Conservation (phyloP, 1,140 invertebrate genomes). For the Contarinia nasturtii region DNA sequence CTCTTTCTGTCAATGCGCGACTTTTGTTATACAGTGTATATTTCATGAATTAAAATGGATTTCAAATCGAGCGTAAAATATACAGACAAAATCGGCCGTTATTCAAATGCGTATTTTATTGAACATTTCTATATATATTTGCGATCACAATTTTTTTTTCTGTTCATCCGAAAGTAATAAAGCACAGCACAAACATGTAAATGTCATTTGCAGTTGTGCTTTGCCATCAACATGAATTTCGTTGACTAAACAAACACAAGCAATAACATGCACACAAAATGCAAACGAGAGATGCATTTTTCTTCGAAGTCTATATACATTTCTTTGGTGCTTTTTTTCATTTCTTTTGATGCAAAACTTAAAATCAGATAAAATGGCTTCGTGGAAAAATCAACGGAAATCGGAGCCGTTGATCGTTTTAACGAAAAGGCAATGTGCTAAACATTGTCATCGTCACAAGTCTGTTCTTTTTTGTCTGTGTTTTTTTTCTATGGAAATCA, state of each 20-base stretch:
- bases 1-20: too few relatives aligned
- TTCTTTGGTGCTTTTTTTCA: background rate
- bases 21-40: too few relatives aligned
- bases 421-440: background rate
- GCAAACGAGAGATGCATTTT: background rate
- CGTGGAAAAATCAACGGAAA: background rate
- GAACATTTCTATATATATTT: too few relatives aligned
- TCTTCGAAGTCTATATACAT: background rate
- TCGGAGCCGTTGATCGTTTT: background rate
- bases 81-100: too few relatives aligned
- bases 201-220: background rate
- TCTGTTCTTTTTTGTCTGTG: background rate
- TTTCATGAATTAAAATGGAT: too few relatives aligned
- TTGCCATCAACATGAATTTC: background rate
- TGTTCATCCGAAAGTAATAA: background rate
- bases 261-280: background rate
- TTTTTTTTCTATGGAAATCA: background rate
- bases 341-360: background rate
- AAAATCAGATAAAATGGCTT: background rate
- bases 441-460: background rate
- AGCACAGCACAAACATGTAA: background rate
- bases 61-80: too few relatives aligned
- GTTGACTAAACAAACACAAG: background rate
- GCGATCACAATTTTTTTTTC: too few relatives aligned
- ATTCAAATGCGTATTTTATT: too few relatives aligned